These are phyloP conservation scores for Carterocephalus palaemon DNA, from an alignment of 2,888 invertebrate genomes.

Conservation along the genomic window DNA sequence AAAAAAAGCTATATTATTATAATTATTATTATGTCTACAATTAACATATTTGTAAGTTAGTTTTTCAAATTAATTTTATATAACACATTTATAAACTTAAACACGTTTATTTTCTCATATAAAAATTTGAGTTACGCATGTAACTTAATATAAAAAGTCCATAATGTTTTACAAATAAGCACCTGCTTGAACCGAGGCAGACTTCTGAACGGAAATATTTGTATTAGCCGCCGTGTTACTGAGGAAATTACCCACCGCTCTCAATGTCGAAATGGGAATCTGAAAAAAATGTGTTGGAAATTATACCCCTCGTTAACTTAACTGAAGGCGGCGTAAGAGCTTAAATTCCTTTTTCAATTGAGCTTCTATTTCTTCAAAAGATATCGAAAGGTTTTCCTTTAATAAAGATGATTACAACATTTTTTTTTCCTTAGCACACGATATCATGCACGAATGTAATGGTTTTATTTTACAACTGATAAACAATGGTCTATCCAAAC, in stretches of 20 bases:
- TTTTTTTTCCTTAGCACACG: too few species aligned
- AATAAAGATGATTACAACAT: not conserved
- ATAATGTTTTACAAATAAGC: conserved; percentile 38
- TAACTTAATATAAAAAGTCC: conserved; percentile 15
- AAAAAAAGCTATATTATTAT: too few species aligned
- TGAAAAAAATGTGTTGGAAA: conserved; percentile 47
- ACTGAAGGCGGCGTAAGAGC: not conserved
- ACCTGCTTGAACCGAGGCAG: conserved; percentile 63
- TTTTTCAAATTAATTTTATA: not conserved
- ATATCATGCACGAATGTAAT: too few species aligned
- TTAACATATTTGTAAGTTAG: conserved; percentile 1
- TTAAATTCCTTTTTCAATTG: not conserved
- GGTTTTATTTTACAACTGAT: too few species aligned
- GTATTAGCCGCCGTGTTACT: conserved; percentile 71
- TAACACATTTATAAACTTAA: not conserved
- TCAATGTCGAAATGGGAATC: conserved; percentile 83
- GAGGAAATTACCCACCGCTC: conserved; percentile 80
- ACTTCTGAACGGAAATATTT: conserved; percentile 62
- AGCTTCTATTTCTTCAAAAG: not conserved
- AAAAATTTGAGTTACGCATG: conserved; percentile 19
- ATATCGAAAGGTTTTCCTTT: not conserved
- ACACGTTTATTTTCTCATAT: conserved; percentile 16
- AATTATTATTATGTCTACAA: conserved; percentile 3
- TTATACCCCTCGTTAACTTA: conserved; percentile 4
- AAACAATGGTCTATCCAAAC: too few species aligned